phyloP scores from a whole-genome alignment of 2,888 invertebrate genomes.

The Brachypalpus laphriformis region DNA sequence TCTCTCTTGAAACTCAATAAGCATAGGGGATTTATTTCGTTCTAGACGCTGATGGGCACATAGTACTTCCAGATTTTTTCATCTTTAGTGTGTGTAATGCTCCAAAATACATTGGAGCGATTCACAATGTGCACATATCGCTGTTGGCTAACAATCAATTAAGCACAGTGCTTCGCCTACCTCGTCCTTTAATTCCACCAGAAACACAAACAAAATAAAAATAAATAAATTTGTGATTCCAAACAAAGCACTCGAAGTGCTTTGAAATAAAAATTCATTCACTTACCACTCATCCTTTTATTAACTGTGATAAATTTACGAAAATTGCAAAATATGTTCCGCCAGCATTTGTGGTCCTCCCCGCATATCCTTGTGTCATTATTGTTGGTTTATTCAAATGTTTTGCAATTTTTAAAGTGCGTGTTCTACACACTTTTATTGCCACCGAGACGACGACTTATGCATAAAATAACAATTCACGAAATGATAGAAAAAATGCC shows the following conservation, averaged over 20 bases:
- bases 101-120: no score
- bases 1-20: no score
- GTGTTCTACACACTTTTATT: constrained; percentile 67
- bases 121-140: no score
- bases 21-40: no score
- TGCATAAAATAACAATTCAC: constrained; percentile 70
- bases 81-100: no score
- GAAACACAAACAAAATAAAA: neutral
- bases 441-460: constrained; percentile 47
- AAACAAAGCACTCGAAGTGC: neutral
- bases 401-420: constrained; percentile 68
- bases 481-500: constrained; percentile 54
- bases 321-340: constrained; percentile 48
- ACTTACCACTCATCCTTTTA: constrained; percentile 50
- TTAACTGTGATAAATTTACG: constrained; percentile 65
- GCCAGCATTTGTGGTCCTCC: neutral
- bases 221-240: neutral
- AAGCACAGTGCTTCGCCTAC: no score
- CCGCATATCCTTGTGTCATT: constrained; percentile 28
- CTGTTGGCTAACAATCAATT: no score
- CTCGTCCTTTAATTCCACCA: no score
- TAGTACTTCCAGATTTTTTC: no score
- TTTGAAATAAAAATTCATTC: constrained; percentile 58
- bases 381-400: constrained; percentile 70
- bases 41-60: no score